Evolutionary conservation across 2,888 invertebrate genomes (phyloP), one percentile per base, ranked within the genome.

Genomic region (Dryadula phaetusa): DNA sequence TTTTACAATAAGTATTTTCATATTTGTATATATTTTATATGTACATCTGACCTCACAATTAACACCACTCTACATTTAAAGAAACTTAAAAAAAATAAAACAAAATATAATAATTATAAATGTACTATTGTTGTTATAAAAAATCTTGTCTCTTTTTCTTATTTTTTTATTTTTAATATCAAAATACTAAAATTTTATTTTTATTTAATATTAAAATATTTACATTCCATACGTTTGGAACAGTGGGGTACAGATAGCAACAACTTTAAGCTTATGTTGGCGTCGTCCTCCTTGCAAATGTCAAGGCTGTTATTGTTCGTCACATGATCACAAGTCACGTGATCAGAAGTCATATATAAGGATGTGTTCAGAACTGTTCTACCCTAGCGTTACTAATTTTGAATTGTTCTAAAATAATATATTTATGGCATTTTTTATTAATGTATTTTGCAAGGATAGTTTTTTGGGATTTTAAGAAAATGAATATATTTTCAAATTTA

Each of bases 291-390:
- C 66, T 70, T 73, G 67, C 62, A 83, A 83, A 84, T 83, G 84
- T 83, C 84, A 84, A 84, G 84, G 84, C 75, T 78, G 72, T 62
- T 69, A 75, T 78, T 77, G 78, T 78, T 54, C 62, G 73, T 77
- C 77, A 75, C 75, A 75, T 77, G 76, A 76, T 71, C 49, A 28
- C 46, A 69, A 77, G 76, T 81, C 82, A 78, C 79, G 79, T 80
- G 82, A 79, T 66, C n/a, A n/a, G n/a, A n/a, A n/a, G n/a, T n/a
- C n/a, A n/a, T n/a, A n/a, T n/a, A 52, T 68, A 63, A 63, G 64
- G 68, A 61, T 65, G 25, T 70, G 14, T 61, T 34, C 63, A 53
- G 42, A 54, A 63, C 61, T 28, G 68, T 32, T 62, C 65, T 52
- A 32, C 18, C 34, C 22, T 54, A 68, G 16, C 46, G 42, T 34